Evolutionary conservation across 2,797 vertebrate species (phyloP).

Genomic region (Tapirus indicus): DNA sequence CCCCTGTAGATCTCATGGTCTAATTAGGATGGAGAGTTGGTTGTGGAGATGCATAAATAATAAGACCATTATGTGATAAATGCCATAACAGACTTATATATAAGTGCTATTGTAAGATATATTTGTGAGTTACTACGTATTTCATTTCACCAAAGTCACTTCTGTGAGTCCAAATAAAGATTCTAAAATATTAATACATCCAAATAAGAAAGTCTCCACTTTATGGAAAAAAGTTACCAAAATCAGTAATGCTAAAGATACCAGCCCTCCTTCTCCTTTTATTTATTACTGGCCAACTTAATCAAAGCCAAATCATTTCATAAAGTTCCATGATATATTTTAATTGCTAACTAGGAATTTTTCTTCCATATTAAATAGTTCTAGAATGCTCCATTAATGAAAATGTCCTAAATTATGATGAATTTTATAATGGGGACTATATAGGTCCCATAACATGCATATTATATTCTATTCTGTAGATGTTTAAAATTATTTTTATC

Average conservation of each 20-base stretch:
- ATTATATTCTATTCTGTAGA: background rate
- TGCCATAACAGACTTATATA: background rate
- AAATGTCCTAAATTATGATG: slow-evolving; percentile 20
- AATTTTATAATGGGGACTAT: slow-evolving; percentile 11
- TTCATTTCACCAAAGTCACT: background rate
- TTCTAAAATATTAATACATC: slow-evolving; percentile 11
- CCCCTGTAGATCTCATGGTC: background rate
- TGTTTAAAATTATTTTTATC: slow-evolving; percentile 46
- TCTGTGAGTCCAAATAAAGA: slow-evolving; percentile 26
- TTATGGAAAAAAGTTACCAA: slow-evolving; percentile 16
- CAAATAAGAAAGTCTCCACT: background rate
- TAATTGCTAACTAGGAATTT: background rate
- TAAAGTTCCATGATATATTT: background rate
- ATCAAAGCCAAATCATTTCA: slow-evolving; percentile 17
- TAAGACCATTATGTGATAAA: background rate
- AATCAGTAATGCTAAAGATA: background rate
- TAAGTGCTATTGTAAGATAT: background rate
- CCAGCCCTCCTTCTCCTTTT: background rate
- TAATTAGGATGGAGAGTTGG: background rate
- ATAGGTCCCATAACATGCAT: background rate
- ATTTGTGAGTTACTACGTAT: background rate
- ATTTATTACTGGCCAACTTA: background rate
- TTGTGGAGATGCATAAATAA: background rate
- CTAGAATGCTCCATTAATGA: slow-evolving; percentile 22
- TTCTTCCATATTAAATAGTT: background rate